Percentiles rank a stretch among this genome's conserved stretches.
phyloP scores from a whole-genome alignment of 2,113 vertebrate genomes.

The Pandion haliaetus region DNA sequence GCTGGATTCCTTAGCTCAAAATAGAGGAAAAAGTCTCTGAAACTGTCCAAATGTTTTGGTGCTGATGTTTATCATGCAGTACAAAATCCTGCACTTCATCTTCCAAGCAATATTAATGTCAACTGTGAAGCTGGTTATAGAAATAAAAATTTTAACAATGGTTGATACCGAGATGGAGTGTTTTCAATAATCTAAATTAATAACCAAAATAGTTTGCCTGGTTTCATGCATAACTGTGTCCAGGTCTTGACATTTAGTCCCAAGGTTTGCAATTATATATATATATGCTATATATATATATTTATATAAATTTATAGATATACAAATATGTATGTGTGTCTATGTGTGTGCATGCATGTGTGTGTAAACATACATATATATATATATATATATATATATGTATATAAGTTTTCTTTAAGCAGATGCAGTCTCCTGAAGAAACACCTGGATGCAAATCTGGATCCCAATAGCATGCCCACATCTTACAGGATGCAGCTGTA shows the following conservation, averaged over 20 bases:
- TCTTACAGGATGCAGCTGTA: background rate
- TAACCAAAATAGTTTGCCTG: background rate
- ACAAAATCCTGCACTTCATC: background rate
- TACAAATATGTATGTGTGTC: background rate
- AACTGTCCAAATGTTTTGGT: background rate
- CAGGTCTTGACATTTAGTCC: background rate
- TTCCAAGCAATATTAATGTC: background rate
- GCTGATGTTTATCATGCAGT: background rate
- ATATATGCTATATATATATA: too few relatives aligned
- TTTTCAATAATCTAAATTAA: background rate
- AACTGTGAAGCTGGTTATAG: background rate
- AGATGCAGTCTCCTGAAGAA: background rate
- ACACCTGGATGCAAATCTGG: background rate
- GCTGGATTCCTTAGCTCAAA: background rate
- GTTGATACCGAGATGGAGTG: background rate
- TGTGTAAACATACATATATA: background rate
- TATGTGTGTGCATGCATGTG: too few relatives aligned
- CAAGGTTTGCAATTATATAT: background rate
- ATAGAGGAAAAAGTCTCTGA: background rate
- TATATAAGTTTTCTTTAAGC: background rate
- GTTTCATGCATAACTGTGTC: background rate
- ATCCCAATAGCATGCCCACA: too few relatives aligned
- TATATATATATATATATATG: too few relatives aligned
- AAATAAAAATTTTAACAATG: background rate
- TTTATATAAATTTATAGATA: background rate